Evolutionary conservation across 2,888 invertebrate species (phyloP).

Genomic region (Microplitis deprimator): DNA sequence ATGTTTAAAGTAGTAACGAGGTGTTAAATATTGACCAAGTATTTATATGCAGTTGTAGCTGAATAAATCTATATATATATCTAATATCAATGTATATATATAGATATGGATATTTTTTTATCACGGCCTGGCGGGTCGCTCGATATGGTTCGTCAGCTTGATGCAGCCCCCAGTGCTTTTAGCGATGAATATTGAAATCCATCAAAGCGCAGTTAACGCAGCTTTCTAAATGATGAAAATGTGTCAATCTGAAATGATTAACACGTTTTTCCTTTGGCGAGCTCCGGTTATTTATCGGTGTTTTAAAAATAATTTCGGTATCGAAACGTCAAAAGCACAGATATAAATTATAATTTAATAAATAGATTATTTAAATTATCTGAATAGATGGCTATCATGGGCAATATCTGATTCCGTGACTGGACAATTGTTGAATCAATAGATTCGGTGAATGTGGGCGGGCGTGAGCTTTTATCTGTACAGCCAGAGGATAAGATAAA

Average conservation of each 20-base stretch:
- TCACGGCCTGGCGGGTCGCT: too few species aligned
- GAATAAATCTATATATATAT: too few species aligned
- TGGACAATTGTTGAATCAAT: neutral
- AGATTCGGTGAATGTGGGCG: neutral
- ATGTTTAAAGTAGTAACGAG: conserved; percentile 36
- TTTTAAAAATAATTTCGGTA: neutral
- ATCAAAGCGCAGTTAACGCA: too few species aligned
- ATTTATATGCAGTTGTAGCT: neutral
- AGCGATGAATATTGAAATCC: too few species aligned
- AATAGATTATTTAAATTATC: neutral
- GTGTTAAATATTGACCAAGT: conserved; percentile 40
- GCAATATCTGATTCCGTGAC: neutral
- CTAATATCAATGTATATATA: too few species aligned
- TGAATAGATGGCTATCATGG: neutral
- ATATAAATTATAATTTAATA: neutral
- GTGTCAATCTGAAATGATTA: too few species aligned
- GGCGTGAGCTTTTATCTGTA: conserved; percentile 1
- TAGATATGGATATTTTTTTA: too few species aligned
- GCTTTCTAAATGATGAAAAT: too few species aligned
- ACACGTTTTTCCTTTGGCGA: too few species aligned
- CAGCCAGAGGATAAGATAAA: conserved; percentile 1
- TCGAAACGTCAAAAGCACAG: neutral
- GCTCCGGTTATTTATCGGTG: neutral
- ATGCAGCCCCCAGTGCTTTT: too few species aligned
- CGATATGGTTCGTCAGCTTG: too few species aligned